Percentiles rank a stretch among this genome's conserved stretches.
phyloP scores from a whole-genome alignment of 2,888 invertebrate species.

The Folsomia candida region DNA sequence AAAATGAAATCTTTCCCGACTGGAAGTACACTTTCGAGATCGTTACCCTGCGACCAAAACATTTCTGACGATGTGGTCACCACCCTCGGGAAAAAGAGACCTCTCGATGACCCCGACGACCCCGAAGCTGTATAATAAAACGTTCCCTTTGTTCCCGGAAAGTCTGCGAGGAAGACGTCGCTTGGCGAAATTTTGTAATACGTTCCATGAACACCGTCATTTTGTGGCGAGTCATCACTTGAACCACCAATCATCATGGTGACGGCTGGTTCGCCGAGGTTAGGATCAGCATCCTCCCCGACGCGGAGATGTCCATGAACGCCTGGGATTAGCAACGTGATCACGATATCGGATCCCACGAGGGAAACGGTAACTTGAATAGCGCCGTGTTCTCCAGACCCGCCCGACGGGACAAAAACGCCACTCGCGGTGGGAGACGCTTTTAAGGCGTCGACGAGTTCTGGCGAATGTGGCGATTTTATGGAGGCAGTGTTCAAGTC shows the following conservation, averaged over 20 bases:
- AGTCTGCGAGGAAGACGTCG: not conserved
- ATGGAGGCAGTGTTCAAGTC: not conserved
- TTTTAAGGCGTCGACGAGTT: not conserved
- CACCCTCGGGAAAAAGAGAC: not conserved
- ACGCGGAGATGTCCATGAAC: not conserved
- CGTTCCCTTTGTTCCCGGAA: not conserved
- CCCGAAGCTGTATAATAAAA: not conserved
- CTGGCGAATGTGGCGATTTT: not conserved
- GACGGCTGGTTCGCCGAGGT: not conserved
- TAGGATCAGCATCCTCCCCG: not conserved
- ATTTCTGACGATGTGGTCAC: not conserved
- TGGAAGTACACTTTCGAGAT: not conserved
- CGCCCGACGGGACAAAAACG: not conserved
- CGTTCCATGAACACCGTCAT: conserved; percentile 5
- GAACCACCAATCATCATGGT: not conserved
- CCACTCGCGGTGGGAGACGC: not conserved
- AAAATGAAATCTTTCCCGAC: not conserved
- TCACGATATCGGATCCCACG: not conserved
- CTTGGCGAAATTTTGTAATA: not conserved
- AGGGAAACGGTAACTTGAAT: not conserved
- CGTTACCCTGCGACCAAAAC: not conserved
- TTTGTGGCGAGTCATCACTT: too few species aligned
- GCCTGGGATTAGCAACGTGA: not conserved
- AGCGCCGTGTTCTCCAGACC: not conserved
- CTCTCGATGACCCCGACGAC: not conserved